Percentiles rank a stretch among this genome's conserved stretches.
Conservation (phyloP, 2,797 vertebrate species). For the Leontocebus nigricollis region DNA sequence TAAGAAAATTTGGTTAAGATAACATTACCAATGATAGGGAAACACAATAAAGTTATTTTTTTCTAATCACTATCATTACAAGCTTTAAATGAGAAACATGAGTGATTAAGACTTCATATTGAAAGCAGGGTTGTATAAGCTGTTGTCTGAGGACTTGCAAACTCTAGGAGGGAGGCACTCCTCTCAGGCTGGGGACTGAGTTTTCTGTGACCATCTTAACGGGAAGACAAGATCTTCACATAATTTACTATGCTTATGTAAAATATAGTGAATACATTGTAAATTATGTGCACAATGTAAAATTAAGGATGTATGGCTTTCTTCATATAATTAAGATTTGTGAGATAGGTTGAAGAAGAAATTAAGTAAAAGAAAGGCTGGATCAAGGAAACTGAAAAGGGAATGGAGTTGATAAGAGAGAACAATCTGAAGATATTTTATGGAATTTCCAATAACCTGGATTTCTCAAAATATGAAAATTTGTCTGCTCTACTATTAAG, state of each 20-base stretch:
- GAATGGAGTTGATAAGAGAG: background rate
- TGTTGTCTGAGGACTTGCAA: background rate
- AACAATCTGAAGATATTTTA: background rate
- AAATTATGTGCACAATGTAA: background rate
- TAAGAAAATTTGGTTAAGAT: slow-evolving; percentile 53
- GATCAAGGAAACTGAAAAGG: background rate
- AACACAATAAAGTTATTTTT: slow-evolving; percentile 52
- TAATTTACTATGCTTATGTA: background rate
- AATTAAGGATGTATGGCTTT: background rate
- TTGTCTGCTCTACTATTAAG: background rate
- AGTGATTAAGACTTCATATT: slow-evolving; percentile 36
- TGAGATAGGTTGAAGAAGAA: background rate
- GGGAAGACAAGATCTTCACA: background rate
- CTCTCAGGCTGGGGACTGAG: background rate
- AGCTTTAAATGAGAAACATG: slow-evolving; percentile 58
- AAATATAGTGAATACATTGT: background rate
- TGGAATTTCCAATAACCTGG: background rate
- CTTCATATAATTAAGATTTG: background rate
- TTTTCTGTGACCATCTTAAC: background rate
- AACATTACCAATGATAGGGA: slow-evolving; percentile 22
- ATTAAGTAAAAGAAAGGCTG: background rate
- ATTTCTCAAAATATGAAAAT: background rate
- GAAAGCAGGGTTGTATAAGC: background rate
- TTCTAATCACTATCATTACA: slow-evolving; percentile 46
- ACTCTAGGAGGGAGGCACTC: background rate